Percentiles rank a stretch among this genome's conserved stretches.
These are phyloP conservation scores for Toxotes chatareus DNA, from an alignment of 2,113 vertebrate genomes.

Conservation along the genomic window DNA sequence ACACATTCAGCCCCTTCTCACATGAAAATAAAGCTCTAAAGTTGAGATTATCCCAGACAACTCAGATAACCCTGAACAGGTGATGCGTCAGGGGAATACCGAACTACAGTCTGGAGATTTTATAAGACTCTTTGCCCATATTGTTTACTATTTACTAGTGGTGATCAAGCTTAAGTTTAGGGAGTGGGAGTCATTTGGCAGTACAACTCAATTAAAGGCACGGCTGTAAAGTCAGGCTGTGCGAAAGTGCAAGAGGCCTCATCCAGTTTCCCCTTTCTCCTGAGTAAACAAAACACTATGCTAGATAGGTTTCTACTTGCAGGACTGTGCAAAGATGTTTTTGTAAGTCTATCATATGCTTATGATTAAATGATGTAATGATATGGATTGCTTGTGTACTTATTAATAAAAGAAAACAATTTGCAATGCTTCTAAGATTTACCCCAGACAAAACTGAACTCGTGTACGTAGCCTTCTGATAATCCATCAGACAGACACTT, in stretches of 20 bases:
- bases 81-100: neutral
- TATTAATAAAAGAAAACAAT: conserved; percentile 39
- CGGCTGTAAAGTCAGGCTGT: neutral
- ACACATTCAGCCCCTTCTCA: neutral
- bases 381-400: conserved; percentile 43
- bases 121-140: neutral
- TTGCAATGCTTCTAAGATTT: conserved; percentile 15
- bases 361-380: conserved; percentile 58
- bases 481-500: neutral
- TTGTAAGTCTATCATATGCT: conserved; percentile 37
- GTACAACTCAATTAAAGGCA: conserved; percentile 16
- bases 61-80: conserved; percentile 28
- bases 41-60: conserved; percentile 34
- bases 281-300: conserved; percentile 13
- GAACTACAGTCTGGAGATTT: conserved; percentile 35
- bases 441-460: conserved; percentile 9
- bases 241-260: conserved; percentile 8
- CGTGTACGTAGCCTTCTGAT: neutral
- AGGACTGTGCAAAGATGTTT: conserved; percentile 36
- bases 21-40: neutral
- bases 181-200: neutral
- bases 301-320: conserved; percentile 5
- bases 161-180: conserved; percentile 5
- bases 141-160: conserved; percentile 21
- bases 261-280: neutral